Conservation (phyloP, 2,888 invertebrate genomes). For the Drosophila diplacantha region DNA sequence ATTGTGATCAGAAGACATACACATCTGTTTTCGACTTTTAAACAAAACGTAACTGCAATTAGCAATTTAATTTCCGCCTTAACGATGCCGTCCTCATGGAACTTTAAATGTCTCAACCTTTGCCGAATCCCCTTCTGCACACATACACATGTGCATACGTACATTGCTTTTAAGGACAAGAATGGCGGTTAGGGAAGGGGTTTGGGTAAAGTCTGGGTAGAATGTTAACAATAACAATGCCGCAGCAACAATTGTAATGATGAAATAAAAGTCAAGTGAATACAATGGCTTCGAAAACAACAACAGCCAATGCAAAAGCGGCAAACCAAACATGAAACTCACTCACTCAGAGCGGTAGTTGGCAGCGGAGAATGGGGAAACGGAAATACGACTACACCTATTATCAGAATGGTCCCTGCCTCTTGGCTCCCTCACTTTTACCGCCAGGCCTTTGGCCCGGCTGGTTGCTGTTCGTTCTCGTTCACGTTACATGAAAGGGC, state of each 20-base stretch:
- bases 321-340: slow-evolving; percentile 56
- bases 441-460: slow-evolving; percentile 18
- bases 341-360: slow-evolving; percentile 25
- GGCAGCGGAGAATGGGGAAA: slow-evolving; percentile 27
- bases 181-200: slow-evolving; percentile 22
- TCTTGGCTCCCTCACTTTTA: slow-evolving; percentile 10
- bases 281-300: slow-evolving; percentile 55
- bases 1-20: background rate
- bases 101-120: slow-evolving; percentile 10
- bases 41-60: slow-evolving; percentile 51
- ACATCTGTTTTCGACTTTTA: slow-evolving; percentile 6
- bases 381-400: slow-evolving; percentile 64
- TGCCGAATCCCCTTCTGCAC: slow-evolving; percentile 34
- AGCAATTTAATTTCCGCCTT: slow-evolving; percentile 54
- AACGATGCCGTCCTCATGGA: slow-evolving; percentile 6
- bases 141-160: slow-evolving; percentile 22
- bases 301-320: slow-evolving; percentile 51
- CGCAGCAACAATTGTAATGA: slow-evolving; percentile 63
- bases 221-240: slow-evolving; percentile 68
- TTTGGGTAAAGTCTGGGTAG: slow-evolving; percentile 39
- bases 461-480: slow-evolving; percentile 48
- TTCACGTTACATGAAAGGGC: slow-evolving; percentile 68
- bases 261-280: slow-evolving; percentile 71
- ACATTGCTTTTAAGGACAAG: slow-evolving; percentile 38
- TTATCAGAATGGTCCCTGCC: slow-evolving; percentile 47